Conservation (phyloP, 2,888 invertebrate species). For the Leucoptera coffeella region DNA sequence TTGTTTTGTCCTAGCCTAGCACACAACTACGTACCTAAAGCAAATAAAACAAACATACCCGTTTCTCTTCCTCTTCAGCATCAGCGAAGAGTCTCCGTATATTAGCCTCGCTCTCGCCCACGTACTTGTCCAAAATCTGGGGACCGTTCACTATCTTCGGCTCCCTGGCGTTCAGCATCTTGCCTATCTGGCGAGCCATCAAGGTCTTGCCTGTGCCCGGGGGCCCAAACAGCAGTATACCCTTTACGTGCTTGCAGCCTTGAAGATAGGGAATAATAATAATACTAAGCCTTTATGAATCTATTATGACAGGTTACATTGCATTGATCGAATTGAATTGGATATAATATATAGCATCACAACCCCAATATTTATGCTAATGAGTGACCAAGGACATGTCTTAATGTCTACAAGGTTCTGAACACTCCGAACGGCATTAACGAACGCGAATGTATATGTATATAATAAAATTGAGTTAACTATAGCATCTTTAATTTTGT, state of each 20-base stretch:
- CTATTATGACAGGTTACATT: no score
- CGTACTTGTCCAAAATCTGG: conserved; percentile 98
- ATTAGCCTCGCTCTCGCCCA: conserved; percentile 99
- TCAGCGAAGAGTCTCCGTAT: conserved; percentile 93
- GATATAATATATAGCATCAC: no score
- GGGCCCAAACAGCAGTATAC: conserved; percentile 92
- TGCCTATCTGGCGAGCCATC: conserved; percentile 98
- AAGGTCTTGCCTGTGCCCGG: conserved; percentile 99
- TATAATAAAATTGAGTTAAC: no score
- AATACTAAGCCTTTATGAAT: no score
- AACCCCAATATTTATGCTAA: neutral
- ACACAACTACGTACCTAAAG: neutral
- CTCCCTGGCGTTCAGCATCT: conserved; percentile 97
- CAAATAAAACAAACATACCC: conserved; percentile 46
- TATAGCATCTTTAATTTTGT: no score
- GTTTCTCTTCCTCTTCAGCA: conserved; percentile 96
- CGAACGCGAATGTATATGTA: no score
- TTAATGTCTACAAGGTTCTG: no score
- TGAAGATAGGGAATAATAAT: conserved; percentile 6
- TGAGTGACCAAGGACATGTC: neutral
- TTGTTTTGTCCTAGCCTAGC: no score
- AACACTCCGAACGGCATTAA: no score
- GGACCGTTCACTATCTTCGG: conserved; percentile 99
- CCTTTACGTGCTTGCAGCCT: conserved; percentile 97
- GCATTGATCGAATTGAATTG: no score